These are phyloP conservation scores for Lophotriccus pileatus DNA, from an alignment of 2,797 vertebrate genomes.

Conservation along the genomic window DNA sequence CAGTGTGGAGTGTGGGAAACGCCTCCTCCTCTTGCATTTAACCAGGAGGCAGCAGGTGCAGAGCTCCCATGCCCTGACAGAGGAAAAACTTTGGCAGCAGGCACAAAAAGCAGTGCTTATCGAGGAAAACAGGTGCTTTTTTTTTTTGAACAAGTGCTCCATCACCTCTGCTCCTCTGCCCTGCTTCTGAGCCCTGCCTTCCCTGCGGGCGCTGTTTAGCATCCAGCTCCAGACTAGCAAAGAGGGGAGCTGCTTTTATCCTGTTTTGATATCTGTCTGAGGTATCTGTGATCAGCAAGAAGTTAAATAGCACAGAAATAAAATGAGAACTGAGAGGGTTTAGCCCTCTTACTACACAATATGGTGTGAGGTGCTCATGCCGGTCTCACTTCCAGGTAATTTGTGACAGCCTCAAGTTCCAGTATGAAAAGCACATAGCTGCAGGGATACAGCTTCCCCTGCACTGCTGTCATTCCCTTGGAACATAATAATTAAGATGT, in stretches of 20 bases:
- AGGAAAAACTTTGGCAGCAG: constrained; percentile 23
- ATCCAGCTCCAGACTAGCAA: background rate
- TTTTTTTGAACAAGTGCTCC: background rate
- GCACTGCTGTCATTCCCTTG: constrained; percentile 76
- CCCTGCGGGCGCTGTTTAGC: background rate
- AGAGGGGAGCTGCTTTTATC: background rate
- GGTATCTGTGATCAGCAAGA: background rate
- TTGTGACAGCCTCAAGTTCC: constrained; percentile 77
- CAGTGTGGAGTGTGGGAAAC: background rate
- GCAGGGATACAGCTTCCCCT: constrained; percentile 82
- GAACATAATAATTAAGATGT: constrained; percentile 81
- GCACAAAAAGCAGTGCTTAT: background rate
- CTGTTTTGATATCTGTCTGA: background rate
- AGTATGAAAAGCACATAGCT: constrained; percentile 80
- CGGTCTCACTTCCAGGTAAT: constrained; percentile 63
- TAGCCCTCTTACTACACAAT: background rate
- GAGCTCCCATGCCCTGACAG: background rate
- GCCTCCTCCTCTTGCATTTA: background rate
- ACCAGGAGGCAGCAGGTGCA: constrained; percentile 45
- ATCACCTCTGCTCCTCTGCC: background rate
- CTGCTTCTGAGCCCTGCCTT: background rate
- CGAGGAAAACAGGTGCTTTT: background rate
- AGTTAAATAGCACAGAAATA: background rate
- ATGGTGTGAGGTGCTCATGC: background rate
- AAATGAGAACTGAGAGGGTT: background rate